A percentile compares a stretch with the other conserved stretches of the same genome.
phyloP scores from a whole-genome alignment of 2,113 vertebrate genomes.

The Seriola dumerili region DNA sequence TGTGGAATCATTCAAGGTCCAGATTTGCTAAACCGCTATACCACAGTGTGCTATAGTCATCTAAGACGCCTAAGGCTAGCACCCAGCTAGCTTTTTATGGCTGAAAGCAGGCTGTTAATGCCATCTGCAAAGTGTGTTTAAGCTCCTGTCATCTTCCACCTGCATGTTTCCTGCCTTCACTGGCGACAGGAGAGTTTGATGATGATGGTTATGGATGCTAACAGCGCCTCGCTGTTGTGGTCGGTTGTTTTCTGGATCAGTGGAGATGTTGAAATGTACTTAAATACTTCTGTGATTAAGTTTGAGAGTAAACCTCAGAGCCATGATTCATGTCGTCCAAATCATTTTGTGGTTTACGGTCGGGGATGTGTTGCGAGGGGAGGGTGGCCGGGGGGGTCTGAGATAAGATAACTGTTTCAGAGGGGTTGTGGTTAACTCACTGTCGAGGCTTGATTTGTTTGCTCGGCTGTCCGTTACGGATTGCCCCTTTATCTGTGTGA shows the following conservation, averaged over 20 bases:
- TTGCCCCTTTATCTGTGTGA: constrained; percentile 49
- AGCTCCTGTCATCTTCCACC: constrained; percentile 32
- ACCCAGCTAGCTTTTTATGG: constrained; percentile 31
- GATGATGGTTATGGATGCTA: background rate
- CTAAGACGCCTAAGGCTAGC: constrained; percentile 19
- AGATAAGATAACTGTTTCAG: constrained; percentile 51
- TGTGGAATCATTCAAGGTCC: constrained; percentile 51
- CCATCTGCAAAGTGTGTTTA: constrained; percentile 51
- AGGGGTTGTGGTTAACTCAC: constrained; percentile 43
- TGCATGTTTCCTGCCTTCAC: constrained; percentile 26
- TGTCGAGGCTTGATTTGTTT: constrained; percentile 45
- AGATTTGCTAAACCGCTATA: constrained; percentile 4
- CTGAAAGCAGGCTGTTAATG: background rate
- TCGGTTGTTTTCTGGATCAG: constrained; percentile 10
- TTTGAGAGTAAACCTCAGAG: constrained; percentile 18
- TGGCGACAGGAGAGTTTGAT: background rate
- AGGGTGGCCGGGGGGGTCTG: background rate
- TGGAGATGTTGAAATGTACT: constrained; percentile 27
- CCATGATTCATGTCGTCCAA: constrained; percentile 13
- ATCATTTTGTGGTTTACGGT: constrained; percentile 49
- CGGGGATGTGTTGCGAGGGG: constrained; percentile 9
- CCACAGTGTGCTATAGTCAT: constrained; percentile 14
- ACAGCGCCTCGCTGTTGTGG: background rate
- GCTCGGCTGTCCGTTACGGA: constrained; percentile 3
- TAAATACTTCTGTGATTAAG: constrained; percentile 29